Percentiles rank a stretch among this genome's conserved stretches.
These are phyloP conservation scores for Mesochorus sp. DNA, from an alignment of 2,888 invertebrate species.

Conservation along the genomic window DNA sequence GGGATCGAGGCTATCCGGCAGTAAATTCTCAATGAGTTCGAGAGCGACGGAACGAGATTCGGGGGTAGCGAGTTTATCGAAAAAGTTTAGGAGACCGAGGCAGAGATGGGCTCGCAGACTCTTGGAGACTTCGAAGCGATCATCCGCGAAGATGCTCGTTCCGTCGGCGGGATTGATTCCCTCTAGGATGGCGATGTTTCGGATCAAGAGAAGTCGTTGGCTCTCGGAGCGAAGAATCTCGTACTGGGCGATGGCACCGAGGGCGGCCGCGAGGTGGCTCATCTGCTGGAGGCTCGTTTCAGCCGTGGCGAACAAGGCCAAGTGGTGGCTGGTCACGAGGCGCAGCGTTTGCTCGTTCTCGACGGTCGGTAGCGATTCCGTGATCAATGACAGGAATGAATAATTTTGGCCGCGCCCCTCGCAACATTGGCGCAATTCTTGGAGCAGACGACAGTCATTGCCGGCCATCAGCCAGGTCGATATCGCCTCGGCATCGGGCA, in stretches of 20 bases:
- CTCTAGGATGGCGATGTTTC: constrained; percentile 69
- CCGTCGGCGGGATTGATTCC: constrained; percentile 61
- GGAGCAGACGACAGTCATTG: constrained; percentile 64
- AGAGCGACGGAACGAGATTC: constrained; percentile 52
- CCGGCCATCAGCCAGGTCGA: constrained; percentile 68
- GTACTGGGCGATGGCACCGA: constrained; percentile 70
- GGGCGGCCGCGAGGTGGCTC: constrained; percentile 69
- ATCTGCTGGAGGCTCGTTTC: constrained; percentile 63
- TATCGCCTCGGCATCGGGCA: constrained; percentile 60
- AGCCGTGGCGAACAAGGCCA: constrained; percentile 71
- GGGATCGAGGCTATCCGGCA: constrained; percentile 70
- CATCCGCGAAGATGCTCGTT: constrained; percentile 68
- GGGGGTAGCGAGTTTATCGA: constrained; percentile 70
- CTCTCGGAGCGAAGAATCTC: constrained; percentile 62
- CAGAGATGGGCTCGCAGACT: constrained; percentile 77
- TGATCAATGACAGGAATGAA: too few species aligned
- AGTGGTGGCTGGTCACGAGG: constrained; percentile 69
- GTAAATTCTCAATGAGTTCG: constrained; percentile 66
- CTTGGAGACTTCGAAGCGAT: constrained; percentile 61
- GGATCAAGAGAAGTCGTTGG: constrained; percentile 61
- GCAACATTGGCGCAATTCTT: constrained; percentile 64
- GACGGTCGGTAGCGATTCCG: too few species aligned
- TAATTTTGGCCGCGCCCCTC: too few species aligned
- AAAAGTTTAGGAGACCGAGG: constrained; percentile 69
- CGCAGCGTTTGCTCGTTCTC: constrained; percentile 62